phyloP scores from a whole-genome alignment of 2,888 invertebrate genomes.

The Pherbina coryleti region DNA sequence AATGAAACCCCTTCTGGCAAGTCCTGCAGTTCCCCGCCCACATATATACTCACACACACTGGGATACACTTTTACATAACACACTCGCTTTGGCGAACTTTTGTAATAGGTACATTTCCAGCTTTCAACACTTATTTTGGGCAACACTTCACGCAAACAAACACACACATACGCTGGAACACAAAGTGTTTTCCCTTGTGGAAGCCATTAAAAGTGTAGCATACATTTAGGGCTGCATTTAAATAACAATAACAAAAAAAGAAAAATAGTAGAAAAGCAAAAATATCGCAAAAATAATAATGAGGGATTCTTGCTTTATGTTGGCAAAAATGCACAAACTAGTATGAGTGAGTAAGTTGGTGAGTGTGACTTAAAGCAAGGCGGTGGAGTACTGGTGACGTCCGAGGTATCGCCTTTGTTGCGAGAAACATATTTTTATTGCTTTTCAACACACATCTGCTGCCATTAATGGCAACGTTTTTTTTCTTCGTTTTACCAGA shows the following conservation, averaged over 20 bases:
- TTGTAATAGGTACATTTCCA: neutral
- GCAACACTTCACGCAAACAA: neutral
- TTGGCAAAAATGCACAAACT: neutral
- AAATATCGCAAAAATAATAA: neutral
- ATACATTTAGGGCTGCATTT: conserved; percentile 24
- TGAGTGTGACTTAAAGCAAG: too few species aligned
- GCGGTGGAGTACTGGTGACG: too few species aligned
- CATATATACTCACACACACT: too few species aligned
- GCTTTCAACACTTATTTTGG: conserved; percentile 6
- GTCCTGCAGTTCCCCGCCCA: neutral
- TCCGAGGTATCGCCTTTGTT: too few species aligned
- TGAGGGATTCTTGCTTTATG: neutral
- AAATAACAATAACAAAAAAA: conserved; percentile 23
- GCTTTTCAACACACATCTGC: neutral
- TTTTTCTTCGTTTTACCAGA: neutral
- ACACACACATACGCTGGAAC: neutral
- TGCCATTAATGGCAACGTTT: neutral
- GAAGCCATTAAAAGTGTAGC: conserved; percentile 41
- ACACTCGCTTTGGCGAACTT: neutral
- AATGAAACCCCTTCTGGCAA: conserved; percentile 8
- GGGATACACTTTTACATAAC: neutral
- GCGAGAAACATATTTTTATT: neutral
- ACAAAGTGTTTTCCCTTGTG: conserved; percentile 33
- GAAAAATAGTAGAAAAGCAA: too few species aligned
- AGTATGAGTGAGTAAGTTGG: neutral